phyloP scores from a whole-genome alignment of 1,140 invertebrate genomes.

The Saxidomus purpurata region DNA sequence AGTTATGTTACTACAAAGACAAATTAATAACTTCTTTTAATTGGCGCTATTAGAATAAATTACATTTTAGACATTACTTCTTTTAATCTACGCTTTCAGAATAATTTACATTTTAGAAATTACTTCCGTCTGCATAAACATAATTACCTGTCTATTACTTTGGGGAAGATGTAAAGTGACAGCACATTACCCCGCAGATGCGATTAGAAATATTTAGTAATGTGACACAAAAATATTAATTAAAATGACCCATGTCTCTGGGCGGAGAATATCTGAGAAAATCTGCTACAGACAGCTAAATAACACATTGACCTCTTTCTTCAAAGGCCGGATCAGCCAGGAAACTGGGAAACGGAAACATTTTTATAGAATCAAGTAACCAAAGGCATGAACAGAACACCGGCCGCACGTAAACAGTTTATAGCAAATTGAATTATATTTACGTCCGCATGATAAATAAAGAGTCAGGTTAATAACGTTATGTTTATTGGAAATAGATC shows the following conservation, averaged over 20 bases:
- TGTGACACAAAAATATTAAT: too few relatives aligned
- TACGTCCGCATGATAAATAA: not conserved
- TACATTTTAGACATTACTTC: too few relatives aligned
- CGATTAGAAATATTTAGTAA: too few relatives aligned
- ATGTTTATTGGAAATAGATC: conserved; percentile 33
- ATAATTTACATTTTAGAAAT: too few relatives aligned
- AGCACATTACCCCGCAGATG: too few relatives aligned
- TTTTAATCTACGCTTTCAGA: too few relatives aligned
- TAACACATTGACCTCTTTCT: not conserved
- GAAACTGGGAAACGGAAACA: not conserved
- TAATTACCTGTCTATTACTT: too few relatives aligned
- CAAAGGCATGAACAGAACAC: not conserved
- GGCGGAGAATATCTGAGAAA: not conserved
- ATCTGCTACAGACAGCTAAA: not conserved
- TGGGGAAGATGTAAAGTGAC: too few relatives aligned
- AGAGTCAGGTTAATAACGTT: conserved; percentile 4
- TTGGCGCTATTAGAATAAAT: too few relatives aligned
- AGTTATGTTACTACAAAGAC: too few relatives aligned
- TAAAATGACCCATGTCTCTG: not conserved
- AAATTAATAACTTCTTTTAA: too few relatives aligned
- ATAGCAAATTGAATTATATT: conserved; percentile 36
- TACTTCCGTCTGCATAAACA: too few relatives aligned
- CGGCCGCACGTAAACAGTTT: conserved; percentile 1
- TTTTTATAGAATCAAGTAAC: not conserved
- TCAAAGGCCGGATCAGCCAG: not conserved